Evolutionary conservation across 2,888 invertebrate species (phyloP).

Genomic region (Platycheirus albimanus): DNA sequence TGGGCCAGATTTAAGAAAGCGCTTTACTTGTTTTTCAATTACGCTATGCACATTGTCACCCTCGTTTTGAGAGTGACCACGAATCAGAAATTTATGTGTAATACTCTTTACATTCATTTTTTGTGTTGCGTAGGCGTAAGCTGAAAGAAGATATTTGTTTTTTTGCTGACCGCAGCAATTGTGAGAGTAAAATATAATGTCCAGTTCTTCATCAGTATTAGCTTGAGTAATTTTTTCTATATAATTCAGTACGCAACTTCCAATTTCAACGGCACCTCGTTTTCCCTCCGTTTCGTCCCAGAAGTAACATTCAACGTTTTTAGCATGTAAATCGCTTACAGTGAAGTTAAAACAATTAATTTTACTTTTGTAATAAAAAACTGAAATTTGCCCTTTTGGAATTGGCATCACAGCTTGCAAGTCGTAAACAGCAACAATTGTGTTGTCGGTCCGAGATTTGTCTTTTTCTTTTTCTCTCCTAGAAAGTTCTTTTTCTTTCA

Average conservation of each 20-base stretch:
- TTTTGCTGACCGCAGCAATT: neutral
- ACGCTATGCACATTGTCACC: neutral
- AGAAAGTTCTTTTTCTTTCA: neutral
- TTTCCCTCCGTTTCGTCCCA: neutral
- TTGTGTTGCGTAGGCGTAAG: neutral
- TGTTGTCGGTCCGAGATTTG: neutral
- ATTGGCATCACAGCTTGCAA: too few relatives aligned
- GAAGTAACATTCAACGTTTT: neutral
- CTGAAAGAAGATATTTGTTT: neutral
- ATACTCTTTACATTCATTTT: neutral
- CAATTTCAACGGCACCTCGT: conserved; percentile 2
- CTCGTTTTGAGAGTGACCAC: neutral
- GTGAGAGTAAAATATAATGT: neutral
- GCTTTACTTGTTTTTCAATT: too few relatives aligned
- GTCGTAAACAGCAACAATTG: neutral
- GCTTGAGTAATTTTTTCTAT: conserved; percentile 12
- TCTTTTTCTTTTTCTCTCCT: neutral
- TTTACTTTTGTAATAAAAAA: neutral
- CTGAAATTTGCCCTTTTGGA: too few relatives aligned
- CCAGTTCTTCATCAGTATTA: neutral
- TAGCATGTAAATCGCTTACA: neutral
- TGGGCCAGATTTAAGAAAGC: conserved; percentile 20
- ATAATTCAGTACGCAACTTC: conserved; percentile 19
- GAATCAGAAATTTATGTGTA: neutral
- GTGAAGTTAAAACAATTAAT: conserved; percentile 4